These are phyloP conservation scores for Lasiurus borealis DNA, from an alignment of 2,113 vertebrate genomes.

Conservation along the genomic window DNA sequence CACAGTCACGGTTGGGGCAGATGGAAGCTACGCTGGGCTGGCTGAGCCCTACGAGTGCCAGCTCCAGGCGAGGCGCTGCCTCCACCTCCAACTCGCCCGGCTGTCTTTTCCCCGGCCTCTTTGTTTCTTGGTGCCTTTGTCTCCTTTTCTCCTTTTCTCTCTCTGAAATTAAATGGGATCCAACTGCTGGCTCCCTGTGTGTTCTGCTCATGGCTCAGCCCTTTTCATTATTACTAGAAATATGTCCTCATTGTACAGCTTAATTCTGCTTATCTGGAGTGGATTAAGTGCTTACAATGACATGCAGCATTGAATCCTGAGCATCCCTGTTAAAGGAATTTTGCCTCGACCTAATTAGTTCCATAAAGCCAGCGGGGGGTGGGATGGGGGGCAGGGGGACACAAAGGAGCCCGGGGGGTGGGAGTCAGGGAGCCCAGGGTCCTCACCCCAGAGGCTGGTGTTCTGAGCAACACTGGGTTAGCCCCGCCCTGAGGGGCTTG, in stretches of 20 bases:
- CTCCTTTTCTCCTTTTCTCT: conserved; percentile 24
- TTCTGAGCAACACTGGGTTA: not conserved
- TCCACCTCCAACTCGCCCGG: not conserved
- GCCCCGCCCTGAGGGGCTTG: too few species aligned
- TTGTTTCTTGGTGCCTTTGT: conserved; percentile 16
- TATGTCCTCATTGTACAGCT: conserved; percentile 74
- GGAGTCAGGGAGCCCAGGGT: not conserved
- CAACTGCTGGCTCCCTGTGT: conserved; percentile 76
- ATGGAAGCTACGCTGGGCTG: rapidly evolving
- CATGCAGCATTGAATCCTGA: conserved; percentile 72
- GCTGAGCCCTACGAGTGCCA: not conserved
- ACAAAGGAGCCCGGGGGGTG: not conserved
- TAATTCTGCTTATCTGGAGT: conserved; percentile 79
- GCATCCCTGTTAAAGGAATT: conserved; percentile 65
- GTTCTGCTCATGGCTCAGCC: conserved; percentile 72
- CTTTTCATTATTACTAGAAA: conserved; percentile 80
- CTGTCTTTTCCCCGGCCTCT: not conserved
- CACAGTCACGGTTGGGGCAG: rapidly evolving
- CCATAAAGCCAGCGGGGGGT: conserved; percentile 60
- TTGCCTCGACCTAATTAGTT: conserved; percentile 74
- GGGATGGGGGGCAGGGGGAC: not conserved
- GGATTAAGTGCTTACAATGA: conserved; percentile 78
- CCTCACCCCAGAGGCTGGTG: not conserved
- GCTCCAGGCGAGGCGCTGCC: not conserved
- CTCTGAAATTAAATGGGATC: conserved; percentile 74